Percentiles rank a stretch among this genome's conserved stretches.
Conservation (phyloP, 2,888 invertebrate species). For the Brenthis daphne region DNA sequence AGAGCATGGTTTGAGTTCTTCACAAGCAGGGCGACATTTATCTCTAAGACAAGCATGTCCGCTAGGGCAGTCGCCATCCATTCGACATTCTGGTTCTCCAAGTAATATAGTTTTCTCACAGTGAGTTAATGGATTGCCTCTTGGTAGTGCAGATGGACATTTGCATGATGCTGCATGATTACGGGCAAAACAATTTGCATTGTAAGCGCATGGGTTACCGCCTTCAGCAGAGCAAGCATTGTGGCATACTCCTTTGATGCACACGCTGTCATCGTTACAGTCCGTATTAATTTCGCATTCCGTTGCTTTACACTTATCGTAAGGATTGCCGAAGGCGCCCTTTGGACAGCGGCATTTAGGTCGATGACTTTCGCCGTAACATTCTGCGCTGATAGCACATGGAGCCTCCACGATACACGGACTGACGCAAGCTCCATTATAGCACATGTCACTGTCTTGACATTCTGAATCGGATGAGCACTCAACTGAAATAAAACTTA, state of each 20-base stretch:
- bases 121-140: slow-evolving; percentile 90
- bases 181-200: slow-evolving; percentile 90
- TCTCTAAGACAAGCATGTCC: slow-evolving; percentile 90
- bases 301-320: slow-evolving; percentile 87
- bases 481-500: slow-evolving; percentile 82
- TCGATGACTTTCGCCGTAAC: slow-evolving; percentile 90
- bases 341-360: slow-evolving; percentile 90
- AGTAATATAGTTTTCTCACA: slow-evolving; percentile 83
- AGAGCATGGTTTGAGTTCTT: slow-evolving; percentile 88
- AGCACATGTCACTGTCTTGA: slow-evolving; percentile 89
- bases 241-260: slow-evolving; percentile 87
- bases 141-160: slow-evolving; percentile 90
- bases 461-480: slow-evolving; percentile 93
- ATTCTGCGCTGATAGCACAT: slow-evolving; percentile 92
- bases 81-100: slow-evolving; percentile 86
- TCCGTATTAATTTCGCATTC: slow-evolving; percentile 91
- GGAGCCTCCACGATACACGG: slow-evolving; percentile 91
- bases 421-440: slow-evolving; percentile 90
- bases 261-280: slow-evolving; percentile 89
- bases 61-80: slow-evolving; percentile 91
- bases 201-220: slow-evolving; percentile 89
- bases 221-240: slow-evolving; percentile 88
- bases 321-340: slow-evolving; percentile 91
- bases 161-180: slow-evolving; percentile 92
- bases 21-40: slow-evolving; percentile 90